These are phyloP conservation scores for Blomia tropicalis DNA, from an alignment of 2,888 invertebrate species.

Conservation along the genomic window DNA sequence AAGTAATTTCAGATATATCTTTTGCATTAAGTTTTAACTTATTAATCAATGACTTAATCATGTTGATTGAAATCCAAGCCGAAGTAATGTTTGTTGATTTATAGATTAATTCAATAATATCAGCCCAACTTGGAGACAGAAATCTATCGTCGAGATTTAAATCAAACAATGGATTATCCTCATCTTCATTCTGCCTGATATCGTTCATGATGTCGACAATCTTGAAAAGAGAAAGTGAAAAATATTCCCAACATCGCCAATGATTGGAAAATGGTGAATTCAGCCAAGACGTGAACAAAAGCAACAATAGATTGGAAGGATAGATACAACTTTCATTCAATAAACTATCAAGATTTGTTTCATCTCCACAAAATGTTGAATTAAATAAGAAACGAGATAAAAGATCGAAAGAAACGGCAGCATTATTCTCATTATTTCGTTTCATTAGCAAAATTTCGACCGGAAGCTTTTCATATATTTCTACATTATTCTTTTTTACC, in stretches of 20 bases:
- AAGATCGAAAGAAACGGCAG: not conserved
- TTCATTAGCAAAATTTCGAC: constrained; percentile 23
- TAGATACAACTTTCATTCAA: constrained; percentile 3
- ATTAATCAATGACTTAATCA: constrained; percentile 17
- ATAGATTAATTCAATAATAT: constrained; percentile 18
- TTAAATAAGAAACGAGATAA: constrained; percentile 18
- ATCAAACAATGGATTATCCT: constrained; percentile 2
- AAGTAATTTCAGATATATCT: not conserved
- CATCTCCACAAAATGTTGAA: constrained; percentile 2
- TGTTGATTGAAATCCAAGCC: constrained; percentile 17
- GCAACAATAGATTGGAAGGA: constrained; percentile 4
- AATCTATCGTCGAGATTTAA: not conserved
- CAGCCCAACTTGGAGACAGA: constrained; percentile 3
- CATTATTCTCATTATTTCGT: not conserved
- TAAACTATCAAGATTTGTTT: not conserved
- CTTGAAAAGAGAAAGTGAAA: not conserved
- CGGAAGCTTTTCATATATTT: constrained; percentile 23
- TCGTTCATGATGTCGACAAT: constrained; percentile 6
- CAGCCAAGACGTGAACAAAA: constrained; percentile 23
- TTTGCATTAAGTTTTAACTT: constrained; percentile 1
- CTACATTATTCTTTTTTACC: constrained; percentile 24
- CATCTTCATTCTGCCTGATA: not conserved
- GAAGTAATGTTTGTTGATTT: constrained; percentile 18
- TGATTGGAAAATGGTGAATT: constrained; percentile 8
- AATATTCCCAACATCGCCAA: constrained; percentile 22